These are phyloP conservation scores for Anolis sagrei DNA, from an alignment of 2,113 vertebrate genomes.

Conservation along the genomic window DNA sequence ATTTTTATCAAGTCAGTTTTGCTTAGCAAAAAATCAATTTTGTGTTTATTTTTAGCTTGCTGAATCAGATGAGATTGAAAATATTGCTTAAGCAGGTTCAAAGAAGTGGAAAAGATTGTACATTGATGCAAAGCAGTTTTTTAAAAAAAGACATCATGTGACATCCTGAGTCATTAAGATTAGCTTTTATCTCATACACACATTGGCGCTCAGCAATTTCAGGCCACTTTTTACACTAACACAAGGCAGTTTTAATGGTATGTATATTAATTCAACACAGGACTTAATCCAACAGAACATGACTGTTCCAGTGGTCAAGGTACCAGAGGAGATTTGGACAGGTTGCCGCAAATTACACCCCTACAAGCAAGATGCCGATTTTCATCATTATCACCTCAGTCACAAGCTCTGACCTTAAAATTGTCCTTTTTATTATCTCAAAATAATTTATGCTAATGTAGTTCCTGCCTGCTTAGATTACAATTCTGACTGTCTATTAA, in stretches of 20 bases:
- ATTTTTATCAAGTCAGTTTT: slow-evolving; percentile 35
- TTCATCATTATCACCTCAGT: slow-evolving; percentile 39
- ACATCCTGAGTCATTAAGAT: slow-evolving; percentile 40
- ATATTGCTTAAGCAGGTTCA: slow-evolving; percentile 36
- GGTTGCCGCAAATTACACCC: slow-evolving; percentile 12
- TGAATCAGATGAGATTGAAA: slow-evolving; percentile 32
- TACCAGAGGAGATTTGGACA: slow-evolving; percentile 25
- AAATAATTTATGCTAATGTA: slow-evolving; percentile 48
- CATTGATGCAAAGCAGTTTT: slow-evolving; percentile 34
- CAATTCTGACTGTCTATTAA: slow-evolving; percentile 40
- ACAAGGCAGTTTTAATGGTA: slow-evolving; percentile 32
- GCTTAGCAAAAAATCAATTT: slow-evolving; percentile 21
- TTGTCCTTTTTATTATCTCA: slow-evolving; percentile 54
- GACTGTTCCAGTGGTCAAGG: slow-evolving; percentile 18
- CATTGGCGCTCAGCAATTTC: slow-evolving; percentile 40
- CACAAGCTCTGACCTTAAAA: slow-evolving; percentile 50
- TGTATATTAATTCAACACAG: slow-evolving; percentile 31
- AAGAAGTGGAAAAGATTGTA: slow-evolving; percentile 34
- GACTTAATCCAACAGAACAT: slow-evolving; percentile 16
- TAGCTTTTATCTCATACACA: slow-evolving; percentile 27
- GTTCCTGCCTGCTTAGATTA: slow-evolving; percentile 25
- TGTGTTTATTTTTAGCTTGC: slow-evolving; percentile 36
- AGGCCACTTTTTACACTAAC: neutral
- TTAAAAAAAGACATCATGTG: neutral
- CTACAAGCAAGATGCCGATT: slow-evolving; percentile 1